Evolutionary conservation across 1,140 invertebrate genomes (phyloP).

Genomic region (Samia ricini): DNA sequence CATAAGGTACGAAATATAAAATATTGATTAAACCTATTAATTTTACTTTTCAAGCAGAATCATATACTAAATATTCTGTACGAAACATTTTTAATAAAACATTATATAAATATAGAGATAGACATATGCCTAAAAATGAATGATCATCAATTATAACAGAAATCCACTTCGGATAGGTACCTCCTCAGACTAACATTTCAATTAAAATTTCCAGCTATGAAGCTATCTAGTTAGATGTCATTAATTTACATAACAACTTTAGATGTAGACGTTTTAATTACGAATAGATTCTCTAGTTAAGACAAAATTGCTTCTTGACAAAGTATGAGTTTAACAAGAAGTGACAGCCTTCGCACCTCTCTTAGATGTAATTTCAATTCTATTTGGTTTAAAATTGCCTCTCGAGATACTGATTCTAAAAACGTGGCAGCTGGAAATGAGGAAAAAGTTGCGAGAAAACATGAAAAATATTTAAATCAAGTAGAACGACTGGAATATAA

Average conservation of each 20-base stretch:
- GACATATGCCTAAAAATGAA: too few species aligned
- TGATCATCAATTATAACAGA: neutral
- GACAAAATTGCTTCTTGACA: conserved; percentile 4
- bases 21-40: neutral
- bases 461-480: conserved; percentile 9
- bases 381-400: conserved; percentile 4
- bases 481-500: conserved; percentile 3
- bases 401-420: neutral
- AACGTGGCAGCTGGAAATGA: conserved; percentile 2
- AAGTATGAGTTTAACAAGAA: neutral
- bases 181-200: conserved; percentile 12
- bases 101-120: too few species aligned
- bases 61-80: too few species aligned
- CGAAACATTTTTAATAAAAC: too few species aligned
- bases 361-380: conserved; percentile 4
- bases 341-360: neutral
- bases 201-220: conserved; percentile 1
- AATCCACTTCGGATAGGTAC: neutral
- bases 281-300: neutral
- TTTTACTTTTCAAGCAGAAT: too few species aligned
- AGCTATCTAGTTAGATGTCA: neutral
- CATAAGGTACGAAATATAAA: neutral
- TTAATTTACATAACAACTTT: conserved; percentile 7
- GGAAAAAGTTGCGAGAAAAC: neutral
- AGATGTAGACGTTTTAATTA: conserved; percentile 3